phyloP scores from a whole-genome alignment of 2,797 vertebrate genomes.

The Dendrocincla tyrannina region DNA sequence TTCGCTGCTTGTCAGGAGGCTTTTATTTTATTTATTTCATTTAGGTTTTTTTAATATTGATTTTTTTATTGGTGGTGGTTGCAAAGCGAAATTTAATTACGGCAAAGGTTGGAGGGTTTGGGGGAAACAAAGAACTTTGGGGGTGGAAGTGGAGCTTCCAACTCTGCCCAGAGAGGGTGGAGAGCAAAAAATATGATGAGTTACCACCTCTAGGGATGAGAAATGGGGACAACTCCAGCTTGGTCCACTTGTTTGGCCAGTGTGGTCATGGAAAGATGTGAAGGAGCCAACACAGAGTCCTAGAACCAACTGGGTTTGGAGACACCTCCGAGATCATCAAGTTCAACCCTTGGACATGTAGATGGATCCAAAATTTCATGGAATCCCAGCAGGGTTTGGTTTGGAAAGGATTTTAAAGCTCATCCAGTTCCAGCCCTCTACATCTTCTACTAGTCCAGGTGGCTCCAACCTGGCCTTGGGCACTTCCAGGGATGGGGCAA shows the following conservation, averaged over 20 bases:
- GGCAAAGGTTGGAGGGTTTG: not conserved
- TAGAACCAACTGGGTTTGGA: no score
- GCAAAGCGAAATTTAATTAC: conserved; percentile 54
- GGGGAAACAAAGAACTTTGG: not conserved
- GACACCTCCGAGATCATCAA: no score
- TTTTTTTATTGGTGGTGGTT: not conserved
- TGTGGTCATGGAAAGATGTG: accelerated
- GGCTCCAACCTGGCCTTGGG: not conserved
- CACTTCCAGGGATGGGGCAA: not conserved
- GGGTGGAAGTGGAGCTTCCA: not conserved
- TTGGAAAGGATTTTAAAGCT: not conserved
- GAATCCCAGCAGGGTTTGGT: not conserved
- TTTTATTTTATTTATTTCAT: not conserved
- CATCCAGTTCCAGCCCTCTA: not conserved
- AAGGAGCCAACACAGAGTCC: not conserved
- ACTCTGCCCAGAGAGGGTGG: not conserved
- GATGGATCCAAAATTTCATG: no score
- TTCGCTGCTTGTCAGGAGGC: conserved; percentile 62
- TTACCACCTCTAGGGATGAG: not conserved
- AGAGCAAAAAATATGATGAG: not conserved
- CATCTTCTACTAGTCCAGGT: not conserved
- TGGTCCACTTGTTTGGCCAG: not conserved
- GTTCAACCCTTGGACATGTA: no score
- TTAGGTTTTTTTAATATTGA: no score
- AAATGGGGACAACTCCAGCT: not conserved